Evolutionary conservation across 2,888 invertebrate species (phyloP).

Genomic region (Eulithis testata): DNA sequence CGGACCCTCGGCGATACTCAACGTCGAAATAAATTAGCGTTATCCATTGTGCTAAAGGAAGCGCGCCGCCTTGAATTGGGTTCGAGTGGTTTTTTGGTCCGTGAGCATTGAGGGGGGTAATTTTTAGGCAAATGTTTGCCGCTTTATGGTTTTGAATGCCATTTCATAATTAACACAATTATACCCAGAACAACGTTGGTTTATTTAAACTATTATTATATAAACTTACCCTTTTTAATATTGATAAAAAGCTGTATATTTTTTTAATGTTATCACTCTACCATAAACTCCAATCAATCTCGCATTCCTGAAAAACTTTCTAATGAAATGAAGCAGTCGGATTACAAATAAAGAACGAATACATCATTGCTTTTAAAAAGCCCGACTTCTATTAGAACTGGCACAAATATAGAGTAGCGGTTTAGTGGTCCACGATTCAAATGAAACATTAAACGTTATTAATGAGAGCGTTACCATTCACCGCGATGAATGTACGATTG

Average conservation of each 20-base stretch:
- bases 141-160: slow-evolving; percentile 38
- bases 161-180: slow-evolving; percentile 28
- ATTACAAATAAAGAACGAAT: slow-evolving; percentile 40
- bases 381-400: slow-evolving; percentile 35
- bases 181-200: slow-evolving; percentile 17
- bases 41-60: slow-evolving; percentile 66
- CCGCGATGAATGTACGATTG: slow-evolving; percentile 56
- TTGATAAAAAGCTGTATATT: neutral
- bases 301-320: slow-evolving; percentile 30
- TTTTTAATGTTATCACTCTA: neutral
- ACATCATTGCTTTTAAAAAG: slow-evolving; percentile 37
- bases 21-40: slow-evolving; percentile 78
- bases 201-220: slow-evolving; percentile 11
- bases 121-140: slow-evolving; percentile 59
- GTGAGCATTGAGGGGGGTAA: slow-evolving; percentile 53
- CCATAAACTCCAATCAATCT: slow-evolving; percentile 31
- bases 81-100: slow-evolving; percentile 62
- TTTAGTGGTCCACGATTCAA: slow-evolving; percentile 56
- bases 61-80: slow-evolving; percentile 58
- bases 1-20: slow-evolving; percentile 64
- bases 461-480: slow-evolving; percentile 61
- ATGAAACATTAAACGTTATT: slow-evolving; percentile 71
- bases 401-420: slow-evolving; percentile 40
- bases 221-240: slow-evolving; percentile 8
- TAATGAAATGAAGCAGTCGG: slow-evolving; percentile 42